A percentile compares a stretch with the other conserved stretches of the same genome.
These are phyloP conservation scores for Charadrius vociferus DNA, from an alignment of 2,113 vertebrate genomes.

Conservation along the genomic window DNA sequence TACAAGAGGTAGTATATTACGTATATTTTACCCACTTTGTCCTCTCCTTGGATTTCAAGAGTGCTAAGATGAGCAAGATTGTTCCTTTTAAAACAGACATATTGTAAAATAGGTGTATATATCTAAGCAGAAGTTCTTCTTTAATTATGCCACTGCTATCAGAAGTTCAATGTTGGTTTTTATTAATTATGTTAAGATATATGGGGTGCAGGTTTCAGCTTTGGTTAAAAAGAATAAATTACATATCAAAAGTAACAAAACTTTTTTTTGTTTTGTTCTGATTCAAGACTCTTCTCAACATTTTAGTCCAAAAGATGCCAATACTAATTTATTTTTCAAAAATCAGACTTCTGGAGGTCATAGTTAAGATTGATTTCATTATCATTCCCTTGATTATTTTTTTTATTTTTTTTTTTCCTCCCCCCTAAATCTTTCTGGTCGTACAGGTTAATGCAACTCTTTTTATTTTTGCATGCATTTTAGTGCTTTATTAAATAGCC, in stretches of 20 bases:
- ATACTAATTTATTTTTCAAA: neutral
- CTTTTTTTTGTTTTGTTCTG: neutral
- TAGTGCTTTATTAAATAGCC: neutral
- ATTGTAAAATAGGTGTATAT: neutral
- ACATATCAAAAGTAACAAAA: neutral
- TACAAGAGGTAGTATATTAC: slow-evolving; percentile 85
- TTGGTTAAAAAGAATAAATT: neutral
- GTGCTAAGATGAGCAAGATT: neutral
- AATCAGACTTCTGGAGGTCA: neutral
- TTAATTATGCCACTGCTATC: neutral
- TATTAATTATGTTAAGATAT: neutral
- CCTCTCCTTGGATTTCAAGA: neutral
- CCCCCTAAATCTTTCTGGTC: neutral
- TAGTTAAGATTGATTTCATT: neutral
- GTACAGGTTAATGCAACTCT: neutral
- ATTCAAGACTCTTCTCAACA: neutral
- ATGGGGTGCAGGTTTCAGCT: neutral
- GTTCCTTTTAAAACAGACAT: neutral
- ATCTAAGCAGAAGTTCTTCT: neutral
- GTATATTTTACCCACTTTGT: neutral
- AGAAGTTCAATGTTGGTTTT: neutral
- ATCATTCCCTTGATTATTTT: neutral
- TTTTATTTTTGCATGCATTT: neutral
- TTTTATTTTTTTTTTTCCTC: neutral
- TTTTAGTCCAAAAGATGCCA: neutral